These are phyloP conservation scores for Thecocarcelia acutangulata DNA, from an alignment of 2,888 invertebrate genomes.

Conservation along the genomic window DNA sequence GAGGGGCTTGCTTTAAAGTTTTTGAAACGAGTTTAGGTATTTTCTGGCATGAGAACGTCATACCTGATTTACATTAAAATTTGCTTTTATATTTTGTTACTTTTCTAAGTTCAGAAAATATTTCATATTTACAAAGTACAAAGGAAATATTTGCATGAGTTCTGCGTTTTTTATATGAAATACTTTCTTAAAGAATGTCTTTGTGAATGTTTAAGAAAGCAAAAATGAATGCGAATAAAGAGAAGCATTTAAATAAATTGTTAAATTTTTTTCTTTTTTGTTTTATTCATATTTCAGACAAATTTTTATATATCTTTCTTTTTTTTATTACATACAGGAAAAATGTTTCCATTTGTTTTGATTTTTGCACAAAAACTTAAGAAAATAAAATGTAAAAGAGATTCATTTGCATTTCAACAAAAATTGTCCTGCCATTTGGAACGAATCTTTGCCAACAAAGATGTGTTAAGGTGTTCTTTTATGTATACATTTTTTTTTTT, in stretches of 20 bases:
- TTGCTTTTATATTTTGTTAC: no score
- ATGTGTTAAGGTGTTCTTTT: conserved; percentile 55
- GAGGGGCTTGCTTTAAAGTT: no score
- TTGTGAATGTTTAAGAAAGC: background rate
- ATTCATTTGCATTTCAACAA: conserved; percentile 61
- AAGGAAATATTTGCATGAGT: no score
- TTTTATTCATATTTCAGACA: conserved; percentile 38
- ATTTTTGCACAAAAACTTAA: conserved; percentile 34
- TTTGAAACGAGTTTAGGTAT: no score
- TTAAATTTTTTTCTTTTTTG: conserved; percentile 42
- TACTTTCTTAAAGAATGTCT: no score
- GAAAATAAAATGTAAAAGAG: background rate
- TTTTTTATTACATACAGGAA: background rate
- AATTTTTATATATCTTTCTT: conserved; percentile 10
- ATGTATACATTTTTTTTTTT: background rate
- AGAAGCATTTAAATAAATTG: conserved; percentile 55
- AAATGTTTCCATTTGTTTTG: conserved; percentile 49
- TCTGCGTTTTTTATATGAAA: no score
- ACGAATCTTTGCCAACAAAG: conserved; percentile 37
- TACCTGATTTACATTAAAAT: no score
- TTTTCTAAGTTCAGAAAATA: no score
- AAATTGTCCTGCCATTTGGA: conserved; percentile 15
- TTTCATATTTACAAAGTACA: no score
- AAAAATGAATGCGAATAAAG: conserved; percentile 24
- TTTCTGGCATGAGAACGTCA: no score